A percentile compares a stretch with the other conserved stretches of the same genome.
Evolutionary conservation across 2,888 invertebrate genomes (phyloP).

Genomic region (Phortica magna): DNA sequence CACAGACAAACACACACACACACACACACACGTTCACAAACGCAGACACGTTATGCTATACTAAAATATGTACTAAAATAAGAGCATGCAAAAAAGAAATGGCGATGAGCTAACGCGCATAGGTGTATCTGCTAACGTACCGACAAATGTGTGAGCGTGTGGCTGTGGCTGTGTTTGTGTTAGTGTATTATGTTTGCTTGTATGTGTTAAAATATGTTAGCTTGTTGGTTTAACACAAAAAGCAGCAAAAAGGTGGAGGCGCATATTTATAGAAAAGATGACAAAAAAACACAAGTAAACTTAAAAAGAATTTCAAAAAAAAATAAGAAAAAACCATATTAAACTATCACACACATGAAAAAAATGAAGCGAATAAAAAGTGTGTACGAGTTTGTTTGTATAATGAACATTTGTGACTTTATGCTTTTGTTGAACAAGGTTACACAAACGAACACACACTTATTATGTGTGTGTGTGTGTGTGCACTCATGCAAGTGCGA

Average conservation of each 20-base stretch:
- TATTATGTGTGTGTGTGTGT: no score
- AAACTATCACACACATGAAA: constrained; percentile 29
- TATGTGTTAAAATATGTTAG: constrained; percentile 70
- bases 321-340: constrained; percentile 34
- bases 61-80: neutral
- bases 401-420: constrained; percentile 20
- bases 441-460: constrained; percentile 3
- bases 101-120: constrained; percentile 14
- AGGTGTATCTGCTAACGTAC: constrained; percentile 26
- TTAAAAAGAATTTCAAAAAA: constrained; percentile 34
- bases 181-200: constrained; percentile 44
- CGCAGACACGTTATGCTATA: no score
- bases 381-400: constrained; percentile 14
- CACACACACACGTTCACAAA: neutral
- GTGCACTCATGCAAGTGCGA: neutral
- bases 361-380: constrained; percentile 51
- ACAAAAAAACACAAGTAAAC: constrained; percentile 39
- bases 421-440: constrained; percentile 2
- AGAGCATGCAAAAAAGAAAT: constrained; percentile 27
- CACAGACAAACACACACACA: neutral
- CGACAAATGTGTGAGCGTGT: constrained; percentile 31
- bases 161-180: constrained; percentile 16
- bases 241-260: constrained; percentile 63
- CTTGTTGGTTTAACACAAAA: constrained; percentile 66
- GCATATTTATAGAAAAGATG: constrained; percentile 62